Evolutionary conservation across 2,797 vertebrate genomes (phyloP).

Genomic region (Sciurus vulgaris): DNA sequence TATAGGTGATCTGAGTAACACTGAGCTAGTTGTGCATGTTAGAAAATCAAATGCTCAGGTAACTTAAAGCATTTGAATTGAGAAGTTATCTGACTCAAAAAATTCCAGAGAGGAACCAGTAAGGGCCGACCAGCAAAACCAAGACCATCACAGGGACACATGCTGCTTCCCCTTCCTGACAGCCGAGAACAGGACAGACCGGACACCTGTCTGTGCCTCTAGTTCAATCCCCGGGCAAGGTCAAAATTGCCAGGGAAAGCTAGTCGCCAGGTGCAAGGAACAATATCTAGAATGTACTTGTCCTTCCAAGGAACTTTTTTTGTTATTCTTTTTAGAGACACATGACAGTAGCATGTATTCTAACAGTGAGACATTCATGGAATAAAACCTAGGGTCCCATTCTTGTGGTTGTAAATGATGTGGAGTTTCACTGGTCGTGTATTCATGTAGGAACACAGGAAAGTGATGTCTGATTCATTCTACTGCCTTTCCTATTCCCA

Average conservation of each 20-base stretch:
- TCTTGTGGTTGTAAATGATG: too few species aligned
- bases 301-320: neutral
- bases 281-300: neutral
- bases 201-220: neutral
- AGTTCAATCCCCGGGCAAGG: neutral
- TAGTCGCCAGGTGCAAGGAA: neutral
- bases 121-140: neutral
- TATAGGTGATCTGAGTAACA: neutral
- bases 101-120: neutral
- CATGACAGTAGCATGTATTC: too few species aligned
- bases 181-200: neutral
- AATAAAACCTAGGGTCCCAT: too few species aligned
- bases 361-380: too few species aligned
- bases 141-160: too few species aligned
- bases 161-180: neutral
- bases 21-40: neutral
- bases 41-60: neutral
- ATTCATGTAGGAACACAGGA: too few species aligned
- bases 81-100: neutral
- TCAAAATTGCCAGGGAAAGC: neutral
- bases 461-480: too few species aligned
- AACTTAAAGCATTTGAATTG: neutral
- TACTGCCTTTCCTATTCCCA: too few species aligned
- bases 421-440: too few species aligned
- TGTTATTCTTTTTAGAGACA: too few species aligned